phyloP scores from a whole-genome alignment of 2,888 invertebrate species.

The Brassicogethes aeneus region DNA sequence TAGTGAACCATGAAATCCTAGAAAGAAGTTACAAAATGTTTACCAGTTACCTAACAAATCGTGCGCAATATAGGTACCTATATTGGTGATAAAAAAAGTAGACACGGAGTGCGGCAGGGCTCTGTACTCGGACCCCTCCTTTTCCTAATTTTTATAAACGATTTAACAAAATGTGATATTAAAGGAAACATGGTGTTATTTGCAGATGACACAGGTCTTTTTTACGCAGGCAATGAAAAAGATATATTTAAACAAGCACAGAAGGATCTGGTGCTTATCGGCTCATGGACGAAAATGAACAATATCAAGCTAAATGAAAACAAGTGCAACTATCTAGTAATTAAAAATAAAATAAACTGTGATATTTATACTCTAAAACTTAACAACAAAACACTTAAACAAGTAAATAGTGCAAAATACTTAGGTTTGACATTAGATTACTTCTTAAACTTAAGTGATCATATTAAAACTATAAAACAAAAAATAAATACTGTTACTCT shows the following conservation, averaged over 20 bases:
- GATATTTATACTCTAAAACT: background rate
- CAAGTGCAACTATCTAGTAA: too few relatives aligned
- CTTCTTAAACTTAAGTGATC: background rate
- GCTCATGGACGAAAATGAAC: background rate
- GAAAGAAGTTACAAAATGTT: background rate
- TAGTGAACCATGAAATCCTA: conserved; percentile 3
- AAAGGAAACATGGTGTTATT: too few relatives aligned
- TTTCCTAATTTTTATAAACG: background rate
- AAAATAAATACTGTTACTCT: background rate
- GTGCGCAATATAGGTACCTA: background rate
- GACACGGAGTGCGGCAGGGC: background rate
- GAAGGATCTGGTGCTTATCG: background rate
- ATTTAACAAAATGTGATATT: background rate
- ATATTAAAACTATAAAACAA: too few relatives aligned
- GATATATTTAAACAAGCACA: conserved; percentile 4
- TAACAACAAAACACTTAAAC: background rate
- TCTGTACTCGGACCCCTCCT: background rate
- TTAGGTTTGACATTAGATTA: background rate
- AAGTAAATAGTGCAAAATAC: background rate
- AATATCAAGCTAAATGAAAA: background rate
- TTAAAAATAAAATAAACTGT: background rate
- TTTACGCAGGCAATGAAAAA: too few relatives aligned
- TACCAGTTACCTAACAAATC: background rate
- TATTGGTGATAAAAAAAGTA: background rate
- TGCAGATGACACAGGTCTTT: too few relatives aligned